Conservation (phyloP, 1,140 invertebrate species). For the Physella acuta region DNA sequence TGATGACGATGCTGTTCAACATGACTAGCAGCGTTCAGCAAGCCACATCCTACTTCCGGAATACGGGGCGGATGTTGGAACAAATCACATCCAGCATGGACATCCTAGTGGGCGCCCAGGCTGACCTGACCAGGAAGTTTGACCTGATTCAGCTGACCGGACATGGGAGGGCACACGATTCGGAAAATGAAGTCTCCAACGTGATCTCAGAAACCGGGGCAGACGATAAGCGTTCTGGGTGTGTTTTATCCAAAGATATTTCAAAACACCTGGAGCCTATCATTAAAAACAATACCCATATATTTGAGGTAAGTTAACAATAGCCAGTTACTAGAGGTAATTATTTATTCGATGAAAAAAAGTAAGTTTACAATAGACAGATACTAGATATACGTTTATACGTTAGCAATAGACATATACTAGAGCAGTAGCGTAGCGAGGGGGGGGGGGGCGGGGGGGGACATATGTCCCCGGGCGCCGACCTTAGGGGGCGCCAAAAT, state of each 20-base stretch:
- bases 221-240: neutral
- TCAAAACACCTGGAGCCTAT: neutral
- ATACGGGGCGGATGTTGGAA: slow-evolving; percentile 11
- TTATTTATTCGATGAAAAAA: too few relatives aligned
- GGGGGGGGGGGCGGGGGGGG: too few relatives aligned
- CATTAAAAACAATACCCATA: slow-evolving; percentile 20
- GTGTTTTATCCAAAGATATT: neutral
- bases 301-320: too few relatives aligned
- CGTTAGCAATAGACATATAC: too few relatives aligned
- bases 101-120: neutral
- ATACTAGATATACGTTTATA: too few relatives aligned
- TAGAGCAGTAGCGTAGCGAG: too few relatives aligned
- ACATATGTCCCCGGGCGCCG: too few relatives aligned
- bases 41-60: slow-evolving; percentile 13
- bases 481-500: too few relatives aligned
- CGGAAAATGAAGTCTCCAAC: neutral
- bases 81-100: slow-evolving; percentile 20
- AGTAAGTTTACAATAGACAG: too few relatives aligned
- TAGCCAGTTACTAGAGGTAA: slow-evolving; percentile 25
- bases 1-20: slow-evolving; percentile 16
- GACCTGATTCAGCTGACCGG: neutral
- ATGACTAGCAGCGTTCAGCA: slow-evolving; percentile 22
- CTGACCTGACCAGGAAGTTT: neutral
- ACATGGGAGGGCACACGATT: neutral
- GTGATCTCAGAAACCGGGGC: neutral